Percentiles rank a stretch among this genome's conserved stretches.
These are phyloP conservation scores for Otis tarda DNA, from an alignment of 2,113 vertebrate species.

Conservation along the genomic window DNA sequence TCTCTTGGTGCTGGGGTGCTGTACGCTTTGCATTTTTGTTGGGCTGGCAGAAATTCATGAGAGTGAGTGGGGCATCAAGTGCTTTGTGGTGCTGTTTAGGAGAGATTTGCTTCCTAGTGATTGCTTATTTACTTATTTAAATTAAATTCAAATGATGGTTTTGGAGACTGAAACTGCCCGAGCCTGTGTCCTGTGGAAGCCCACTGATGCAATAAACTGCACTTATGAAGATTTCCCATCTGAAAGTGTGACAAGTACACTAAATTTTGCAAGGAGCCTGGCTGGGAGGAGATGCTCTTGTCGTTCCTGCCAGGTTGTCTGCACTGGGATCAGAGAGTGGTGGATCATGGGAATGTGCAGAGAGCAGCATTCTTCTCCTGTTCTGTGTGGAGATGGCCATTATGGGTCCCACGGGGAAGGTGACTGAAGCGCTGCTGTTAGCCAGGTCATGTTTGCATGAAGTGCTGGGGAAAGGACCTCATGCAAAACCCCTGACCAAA, in stretches of 20 bases:
- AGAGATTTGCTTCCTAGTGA: neutral
- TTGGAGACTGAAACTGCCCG: neutral
- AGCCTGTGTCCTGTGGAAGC: neutral
- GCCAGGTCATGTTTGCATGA: neutral
- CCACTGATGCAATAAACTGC: neutral
- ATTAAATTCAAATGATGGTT: neutral
- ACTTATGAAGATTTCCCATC: neutral
- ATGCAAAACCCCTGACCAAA: neutral
- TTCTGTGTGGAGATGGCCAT: neutral
- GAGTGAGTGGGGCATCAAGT: neutral
- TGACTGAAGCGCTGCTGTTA: neutral
- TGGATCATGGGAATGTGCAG: neutral
- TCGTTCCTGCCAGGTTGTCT: neutral
- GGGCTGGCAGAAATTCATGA: neutral
- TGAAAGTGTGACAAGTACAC: neutral
- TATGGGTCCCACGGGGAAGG: accelerated
- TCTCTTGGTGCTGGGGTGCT: neutral
- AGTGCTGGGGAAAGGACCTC: neutral
- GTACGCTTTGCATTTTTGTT: neutral
- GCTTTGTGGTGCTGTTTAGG: neutral
- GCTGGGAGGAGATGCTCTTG: neutral
- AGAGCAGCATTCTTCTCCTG: neutral
- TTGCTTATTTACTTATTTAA: neutral
- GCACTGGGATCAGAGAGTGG: neutral
- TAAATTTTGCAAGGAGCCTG: neutral